These are phyloP conservation scores for Meloe dianella DNA, from an alignment of 2,888 invertebrate species.

Conservation along the genomic window DNA sequence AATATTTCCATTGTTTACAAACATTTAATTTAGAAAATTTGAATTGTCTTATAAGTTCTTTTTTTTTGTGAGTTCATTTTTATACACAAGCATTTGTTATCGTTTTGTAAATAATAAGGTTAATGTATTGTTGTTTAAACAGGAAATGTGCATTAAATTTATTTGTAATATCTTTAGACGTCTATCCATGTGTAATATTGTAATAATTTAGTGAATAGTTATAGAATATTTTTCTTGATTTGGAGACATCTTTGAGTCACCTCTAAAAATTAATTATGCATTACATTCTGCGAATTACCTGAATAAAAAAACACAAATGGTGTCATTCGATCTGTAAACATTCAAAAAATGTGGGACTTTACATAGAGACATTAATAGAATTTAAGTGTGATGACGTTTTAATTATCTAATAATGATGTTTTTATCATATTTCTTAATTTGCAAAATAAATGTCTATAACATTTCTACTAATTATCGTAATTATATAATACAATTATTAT, in stretches of 20 bases:
- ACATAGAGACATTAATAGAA: slow-evolving; percentile 14
- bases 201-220: not conserved
- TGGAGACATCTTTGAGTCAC: not conserved
- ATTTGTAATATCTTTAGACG: not conserved
- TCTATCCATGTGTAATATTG: not conserved
- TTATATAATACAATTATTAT: not conserved
- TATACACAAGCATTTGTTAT: not conserved
- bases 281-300: not conserved
- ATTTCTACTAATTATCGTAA: not conserved
- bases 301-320: not conserved
- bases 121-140: not conserved
- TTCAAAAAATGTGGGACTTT: slow-evolving; percentile 4
- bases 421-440: not conserved
- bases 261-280: not conserved
- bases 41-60: not conserved
- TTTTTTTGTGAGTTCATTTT: no score
- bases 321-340: not conserved
- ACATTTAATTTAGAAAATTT: not conserved
- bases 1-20: slow-evolving; percentile 7
- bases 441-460: not conserved
- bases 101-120: slow-evolving; percentile 4
- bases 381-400: not conserved
- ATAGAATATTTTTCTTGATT: not conserved
- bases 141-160: not conserved
- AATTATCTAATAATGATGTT: slow-evolving; percentile 10